Evolutionary conservation across 1,140 invertebrate species (phyloP), one percentile per base, ranked within the genome.

Genomic region (Chionoecetes opilio): DNA sequence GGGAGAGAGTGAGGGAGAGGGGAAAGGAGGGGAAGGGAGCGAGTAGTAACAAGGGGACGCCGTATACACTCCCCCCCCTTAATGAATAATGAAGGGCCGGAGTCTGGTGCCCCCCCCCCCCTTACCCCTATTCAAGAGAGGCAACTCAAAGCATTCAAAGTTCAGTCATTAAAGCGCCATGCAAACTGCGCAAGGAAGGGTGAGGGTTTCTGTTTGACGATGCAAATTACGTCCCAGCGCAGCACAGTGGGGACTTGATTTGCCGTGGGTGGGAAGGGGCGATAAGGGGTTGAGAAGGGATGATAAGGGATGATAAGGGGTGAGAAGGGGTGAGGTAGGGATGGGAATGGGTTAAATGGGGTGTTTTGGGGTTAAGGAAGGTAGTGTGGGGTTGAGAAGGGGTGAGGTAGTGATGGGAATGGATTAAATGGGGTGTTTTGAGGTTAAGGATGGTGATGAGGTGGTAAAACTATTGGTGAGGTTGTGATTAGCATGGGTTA

Each of bases 81-180:
- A 34, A 75, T 41, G n/a, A 91, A 63, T 53, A 82, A 63, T 41
- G 41, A 37, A 91, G n/a, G 46, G 63, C 8, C 26, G 90, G 26
- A 63, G 46, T 75, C 63, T 75, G 63, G 63, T n/a, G 63, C 63
- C 46, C 46, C 46, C 46, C 46, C 0, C 8, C 46, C 46, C 46
- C 9, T 17, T n/a, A 0, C 46, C 46, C 46, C 46, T n/a, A 26
- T 35, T 41, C 0, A 41, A 31, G 46, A 91, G 37, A 31, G 26
- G 35, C 63, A 26, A 26, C 63, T 75, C 63, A 75, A 75, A 75
- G 63, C n/a, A 26, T 26, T 75, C 63, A 75, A 75, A 75, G 63
- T 75, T 75, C 11, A 75, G 63, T 75, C 63, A 75, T 75, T 75
- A 75, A 1, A 2, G 63, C 21, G 21, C 63, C 63, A 75, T 41